These are phyloP conservation scores for Scaptomyza caliginosa DNA, from an alignment of 2,888 invertebrate species.

Conservation along the genomic window DNA sequence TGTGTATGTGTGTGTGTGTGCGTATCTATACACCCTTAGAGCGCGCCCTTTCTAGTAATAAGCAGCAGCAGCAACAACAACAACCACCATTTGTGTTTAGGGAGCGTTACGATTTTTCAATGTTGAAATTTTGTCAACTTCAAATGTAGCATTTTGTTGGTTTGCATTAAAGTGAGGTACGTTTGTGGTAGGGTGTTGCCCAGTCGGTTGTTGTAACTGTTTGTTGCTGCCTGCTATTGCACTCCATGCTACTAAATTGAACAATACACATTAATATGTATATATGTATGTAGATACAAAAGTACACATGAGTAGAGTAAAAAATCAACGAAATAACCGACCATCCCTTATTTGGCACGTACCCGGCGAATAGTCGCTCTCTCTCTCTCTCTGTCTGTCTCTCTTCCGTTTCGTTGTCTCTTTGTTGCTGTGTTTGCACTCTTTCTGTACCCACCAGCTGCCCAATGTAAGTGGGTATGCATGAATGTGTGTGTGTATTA, in stretches of 20 bases:
- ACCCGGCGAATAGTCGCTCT: slow-evolving; percentile 49
- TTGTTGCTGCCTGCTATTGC: slow-evolving; percentile 53
- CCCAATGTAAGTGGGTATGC: slow-evolving; percentile 27
- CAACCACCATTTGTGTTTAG: slow-evolving; percentile 35
- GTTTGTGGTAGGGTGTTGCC: slow-evolving; percentile 70
- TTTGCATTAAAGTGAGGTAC: too few relatives aligned
- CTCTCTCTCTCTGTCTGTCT: slow-evolving; percentile 27
- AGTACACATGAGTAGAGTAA: slow-evolving; percentile 37
- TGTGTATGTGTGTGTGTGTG: slow-evolving; percentile 30
- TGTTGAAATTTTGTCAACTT: background rate
- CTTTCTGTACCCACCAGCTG: slow-evolving; percentile 75
- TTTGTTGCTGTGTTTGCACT: slow-evolving; percentile 43
- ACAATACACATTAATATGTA: slow-evolving; percentile 34
- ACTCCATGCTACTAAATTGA: slow-evolving; percentile 60
- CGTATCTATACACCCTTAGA: slow-evolving; percentile 51
- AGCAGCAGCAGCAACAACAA: slow-evolving; percentile 27
- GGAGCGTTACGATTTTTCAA: slow-evolving; percentile 22
- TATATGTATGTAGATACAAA: slow-evolving; percentile 15
- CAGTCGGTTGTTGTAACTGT: slow-evolving; percentile 67
- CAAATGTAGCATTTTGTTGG: slow-evolving; percentile 8
- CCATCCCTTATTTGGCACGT: slow-evolving; percentile 69
- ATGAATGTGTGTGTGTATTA: slow-evolving; percentile 47
- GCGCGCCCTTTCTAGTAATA: slow-evolving; percentile 48
- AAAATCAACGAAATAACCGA: slow-evolving; percentile 48
- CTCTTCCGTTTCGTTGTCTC: slow-evolving; percentile 7